These are phyloP conservation scores for Liposcelis brunnea DNA, from an alignment of 2,888 invertebrate genomes.

Conservation along the genomic window DNA sequence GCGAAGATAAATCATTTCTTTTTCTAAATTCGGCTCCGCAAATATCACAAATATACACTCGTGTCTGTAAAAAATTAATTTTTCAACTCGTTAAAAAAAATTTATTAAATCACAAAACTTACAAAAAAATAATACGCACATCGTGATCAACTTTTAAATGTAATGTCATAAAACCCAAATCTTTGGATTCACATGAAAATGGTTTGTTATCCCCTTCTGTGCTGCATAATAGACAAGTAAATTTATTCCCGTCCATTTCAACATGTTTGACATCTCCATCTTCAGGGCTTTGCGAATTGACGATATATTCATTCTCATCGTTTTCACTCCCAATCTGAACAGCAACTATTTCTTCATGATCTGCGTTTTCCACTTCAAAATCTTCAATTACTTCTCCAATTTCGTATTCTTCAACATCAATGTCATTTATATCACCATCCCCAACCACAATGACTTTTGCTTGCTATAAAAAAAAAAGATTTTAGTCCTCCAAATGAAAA, in stretches of 20 bases:
- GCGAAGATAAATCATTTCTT: conserved; percentile 38
- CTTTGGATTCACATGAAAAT: conserved; percentile 19
- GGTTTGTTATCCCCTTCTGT: conserved; percentile 23
- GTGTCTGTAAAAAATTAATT: no score
- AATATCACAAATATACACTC: conserved; percentile 50
- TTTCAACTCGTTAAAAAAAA: no score
- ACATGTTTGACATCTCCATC: conserved; percentile 22
- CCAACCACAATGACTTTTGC: conserved; percentile 26
- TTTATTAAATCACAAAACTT: no score
- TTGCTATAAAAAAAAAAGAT: conserved; percentile 15
- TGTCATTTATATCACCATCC: conserved; percentile 15
- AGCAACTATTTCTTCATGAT: conserved; percentile 10
- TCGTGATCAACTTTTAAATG: conserved; percentile 46
- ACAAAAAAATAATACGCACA: conserved; percentile 13
- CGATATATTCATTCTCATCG: conserved; percentile 16
- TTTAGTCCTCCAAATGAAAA: conserved; percentile 17
- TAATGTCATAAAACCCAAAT: conserved; percentile 38
- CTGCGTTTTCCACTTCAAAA: conserved; percentile 14
- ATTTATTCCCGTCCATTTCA: conserved; percentile 28
- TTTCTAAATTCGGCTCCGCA: conserved; percentile 48
- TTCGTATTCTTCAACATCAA: conserved; percentile 14
- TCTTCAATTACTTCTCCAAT: conserved; percentile 16
- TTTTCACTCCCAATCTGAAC: conserved; percentile 14
- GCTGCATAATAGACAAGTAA: conserved; percentile 36
- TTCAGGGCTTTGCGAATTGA: conserved; percentile 14